A percentile compares a stretch with the other conserved stretches of the same genome.
Evolutionary conservation across 2,888 invertebrate species (phyloP).

Genomic region (Nasonovia ribisnigri): DNA sequence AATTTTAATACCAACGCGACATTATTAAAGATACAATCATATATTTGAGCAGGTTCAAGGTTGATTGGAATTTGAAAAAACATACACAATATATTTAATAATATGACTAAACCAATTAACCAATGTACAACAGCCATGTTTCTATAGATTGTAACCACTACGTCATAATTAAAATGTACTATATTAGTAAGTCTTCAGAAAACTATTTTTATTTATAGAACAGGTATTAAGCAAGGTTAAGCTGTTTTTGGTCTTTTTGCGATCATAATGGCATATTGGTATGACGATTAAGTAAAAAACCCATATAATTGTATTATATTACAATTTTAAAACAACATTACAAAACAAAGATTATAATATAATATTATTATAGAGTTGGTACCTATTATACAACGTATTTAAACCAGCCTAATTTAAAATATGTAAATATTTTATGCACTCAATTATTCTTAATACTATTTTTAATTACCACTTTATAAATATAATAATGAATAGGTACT

Average conservation of each 20-base stretch:
- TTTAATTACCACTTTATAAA: neutral
- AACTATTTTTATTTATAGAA: conserved; percentile 24
- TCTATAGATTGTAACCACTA: neutral
- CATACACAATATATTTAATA: neutral
- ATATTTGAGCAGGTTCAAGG: neutral
- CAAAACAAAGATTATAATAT: neutral
- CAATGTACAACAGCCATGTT: neutral
- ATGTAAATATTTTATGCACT: neutral
- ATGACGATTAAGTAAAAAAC: neutral
- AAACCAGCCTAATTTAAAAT: neutral
- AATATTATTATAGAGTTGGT: neutral
- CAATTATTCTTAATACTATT: neutral
- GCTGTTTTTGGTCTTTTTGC: neutral
- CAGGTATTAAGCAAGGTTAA: no score
- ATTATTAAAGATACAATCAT: neutral
- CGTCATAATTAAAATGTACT: neutral
- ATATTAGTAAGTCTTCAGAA: neutral
- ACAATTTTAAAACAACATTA: neutral
- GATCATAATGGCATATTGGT: neutral
- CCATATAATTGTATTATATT: neutral
- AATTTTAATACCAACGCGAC: neutral
- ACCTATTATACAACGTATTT: neutral
- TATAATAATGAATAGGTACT: neutral
- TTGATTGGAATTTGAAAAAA: neutral
- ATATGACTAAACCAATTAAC: neutral